These are phyloP conservation scores for Galeopterus variegatus DNA, from an alignment of 2,113 vertebrate species.

Conservation along the genomic window DNA sequence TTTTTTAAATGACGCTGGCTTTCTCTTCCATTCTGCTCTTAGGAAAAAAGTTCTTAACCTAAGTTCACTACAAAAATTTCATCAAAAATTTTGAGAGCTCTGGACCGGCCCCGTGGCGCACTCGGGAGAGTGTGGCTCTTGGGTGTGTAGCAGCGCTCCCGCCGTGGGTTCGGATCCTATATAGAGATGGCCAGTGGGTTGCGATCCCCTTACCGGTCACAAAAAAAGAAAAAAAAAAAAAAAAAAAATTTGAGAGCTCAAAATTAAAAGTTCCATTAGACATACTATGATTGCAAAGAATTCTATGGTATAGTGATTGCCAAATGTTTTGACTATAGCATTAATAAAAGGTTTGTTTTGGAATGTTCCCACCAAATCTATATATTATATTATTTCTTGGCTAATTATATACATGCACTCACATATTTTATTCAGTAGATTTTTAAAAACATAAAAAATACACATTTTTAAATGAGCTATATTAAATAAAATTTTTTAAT, in stretches of 20 bases:
- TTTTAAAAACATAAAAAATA: neutral
- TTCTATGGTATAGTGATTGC: neutral
- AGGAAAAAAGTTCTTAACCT: neutral
- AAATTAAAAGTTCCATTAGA: neutral
- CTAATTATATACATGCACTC: neutral
- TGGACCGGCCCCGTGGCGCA: too few species aligned
- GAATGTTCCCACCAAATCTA: neutral
- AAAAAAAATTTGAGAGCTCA: neutral
- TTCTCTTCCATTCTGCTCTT: neutral
- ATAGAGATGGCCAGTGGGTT: too few species aligned
- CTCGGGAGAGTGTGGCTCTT: too few species aligned
- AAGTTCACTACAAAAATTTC: neutral
- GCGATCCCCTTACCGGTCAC: too few species aligned
- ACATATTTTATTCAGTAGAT: neutral
- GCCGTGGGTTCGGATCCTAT: too few species aligned
- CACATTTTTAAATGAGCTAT: neutral
- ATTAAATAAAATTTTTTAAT: constrained; percentile 16
- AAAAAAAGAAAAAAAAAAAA: too few species aligned
- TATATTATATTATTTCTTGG: neutral
- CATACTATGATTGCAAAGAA: neutral
- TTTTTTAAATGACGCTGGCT: neutral
- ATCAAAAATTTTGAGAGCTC: neutral
- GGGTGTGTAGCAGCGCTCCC: too few species aligned
- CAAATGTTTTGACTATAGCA: neutral
- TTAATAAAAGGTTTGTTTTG: neutral